Conservation (phyloP, 2,888 invertebrate species). For the Brenthis daphne region DNA sequence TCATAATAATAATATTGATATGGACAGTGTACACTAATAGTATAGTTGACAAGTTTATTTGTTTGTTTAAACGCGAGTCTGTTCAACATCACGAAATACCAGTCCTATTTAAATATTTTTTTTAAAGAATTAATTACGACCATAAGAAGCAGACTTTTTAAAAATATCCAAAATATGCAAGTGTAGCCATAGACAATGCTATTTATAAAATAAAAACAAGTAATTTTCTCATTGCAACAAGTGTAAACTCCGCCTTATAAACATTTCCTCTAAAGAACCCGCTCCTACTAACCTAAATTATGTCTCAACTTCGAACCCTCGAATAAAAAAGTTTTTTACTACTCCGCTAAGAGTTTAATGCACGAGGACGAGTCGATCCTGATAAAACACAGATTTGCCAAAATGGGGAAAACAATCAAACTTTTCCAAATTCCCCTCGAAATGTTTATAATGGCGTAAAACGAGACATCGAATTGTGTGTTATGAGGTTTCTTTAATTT, state of each 20-base stretch:
- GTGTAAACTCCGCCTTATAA: conserved; percentile 36
- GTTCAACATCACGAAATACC: too few species aligned
- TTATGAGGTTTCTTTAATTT: too few species aligned
- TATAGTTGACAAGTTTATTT: too few species aligned
- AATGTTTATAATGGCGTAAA: conserved; percentile 6
- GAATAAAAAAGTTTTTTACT: conserved; percentile 67
- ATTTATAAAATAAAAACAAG: background rate
- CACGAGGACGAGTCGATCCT: conserved; percentile 45
- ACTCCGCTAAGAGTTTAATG: conserved; percentile 65
- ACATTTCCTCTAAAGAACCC: conserved; percentile 47
- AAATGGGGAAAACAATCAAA: conserved; percentile 39
- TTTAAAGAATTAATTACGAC: background rate
- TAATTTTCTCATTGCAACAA: background rate
- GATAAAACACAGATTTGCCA: conserved; percentile 44
- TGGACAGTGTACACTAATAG: too few species aligned
- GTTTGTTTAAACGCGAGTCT: too few species aligned
- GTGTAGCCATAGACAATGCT: background rate
- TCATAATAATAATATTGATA: too few species aligned
- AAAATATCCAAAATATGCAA: background rate
- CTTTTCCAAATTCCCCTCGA: conserved; percentile 24
- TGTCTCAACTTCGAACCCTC: conserved; percentile 58
- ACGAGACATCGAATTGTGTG: conserved; percentile 3
- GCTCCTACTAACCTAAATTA: conserved; percentile 57
- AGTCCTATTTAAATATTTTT: background rate
- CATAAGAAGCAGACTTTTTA: too few species aligned